Conservation (phyloP, 2,888 invertebrate genomes). For the Melipona bicolor region DNA sequence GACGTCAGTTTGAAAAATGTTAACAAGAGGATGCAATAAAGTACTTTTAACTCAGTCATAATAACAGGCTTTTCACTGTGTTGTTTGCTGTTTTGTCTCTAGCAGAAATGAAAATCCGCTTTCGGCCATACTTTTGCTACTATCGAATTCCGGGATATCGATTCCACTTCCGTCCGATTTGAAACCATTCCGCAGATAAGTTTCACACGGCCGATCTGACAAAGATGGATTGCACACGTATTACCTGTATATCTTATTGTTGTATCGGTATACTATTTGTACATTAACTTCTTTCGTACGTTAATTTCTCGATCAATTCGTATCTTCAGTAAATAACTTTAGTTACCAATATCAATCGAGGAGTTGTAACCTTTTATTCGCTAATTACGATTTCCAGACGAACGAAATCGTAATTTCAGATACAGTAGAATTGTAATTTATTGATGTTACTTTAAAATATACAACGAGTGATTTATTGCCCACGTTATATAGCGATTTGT, state of each 20-base stretch:
- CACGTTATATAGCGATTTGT: background rate
- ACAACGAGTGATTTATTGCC: background rate
- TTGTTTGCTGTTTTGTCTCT: slow-evolving; percentile 73
- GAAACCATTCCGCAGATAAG: slow-evolving; percentile 47
- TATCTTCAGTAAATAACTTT: background rate
- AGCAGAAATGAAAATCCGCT: slow-evolving; percentile 75
- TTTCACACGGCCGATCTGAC: slow-evolving; percentile 48
- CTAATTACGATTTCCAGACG: background rate
- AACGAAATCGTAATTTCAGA: background rate
- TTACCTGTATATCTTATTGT: slow-evolving; percentile 47
- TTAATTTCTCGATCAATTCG: slow-evolving; percentile 8
- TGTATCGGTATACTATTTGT: slow-evolving; percentile 29
- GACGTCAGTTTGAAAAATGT: slow-evolving; percentile 88
- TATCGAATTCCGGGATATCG: slow-evolving; percentile 73
- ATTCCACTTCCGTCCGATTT: slow-evolving; percentile 65
- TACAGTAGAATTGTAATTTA: background rate
- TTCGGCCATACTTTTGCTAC: slow-evolving; percentile 74
- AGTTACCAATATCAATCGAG: background rate
- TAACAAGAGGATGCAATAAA: slow-evolving; percentile 89
- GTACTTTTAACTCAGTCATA: slow-evolving; percentile 87
- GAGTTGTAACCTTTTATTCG: background rate
- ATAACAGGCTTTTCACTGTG: slow-evolving; percentile 73
- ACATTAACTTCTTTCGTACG: background rate
- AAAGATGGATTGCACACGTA: slow-evolving; percentile 40
- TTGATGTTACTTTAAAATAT: background rate